These are phyloP conservation scores for Pocillopora verrucosa DNA, from an alignment of 64 coral and sea anemone genomes.

Conservation along the genomic window DNA sequence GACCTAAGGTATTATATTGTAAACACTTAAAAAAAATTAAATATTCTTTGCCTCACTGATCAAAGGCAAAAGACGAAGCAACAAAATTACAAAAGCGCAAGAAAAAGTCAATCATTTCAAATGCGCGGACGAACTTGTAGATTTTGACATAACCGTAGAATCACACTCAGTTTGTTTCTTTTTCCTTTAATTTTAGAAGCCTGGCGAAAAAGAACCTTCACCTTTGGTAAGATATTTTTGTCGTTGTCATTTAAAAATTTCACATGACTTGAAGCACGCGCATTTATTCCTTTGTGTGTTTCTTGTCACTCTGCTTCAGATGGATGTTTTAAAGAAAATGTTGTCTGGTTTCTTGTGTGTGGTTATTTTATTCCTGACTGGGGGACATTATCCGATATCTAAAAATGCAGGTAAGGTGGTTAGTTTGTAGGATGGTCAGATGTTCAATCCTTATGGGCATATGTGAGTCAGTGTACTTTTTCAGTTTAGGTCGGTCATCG, in stretches of 20 bases:
- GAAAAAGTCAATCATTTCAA: too few relatives aligned
- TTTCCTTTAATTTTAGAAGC: neutral
- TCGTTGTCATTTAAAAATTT: neutral
- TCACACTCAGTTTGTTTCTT: neutral
- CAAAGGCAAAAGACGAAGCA: too few relatives aligned
- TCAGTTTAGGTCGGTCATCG: too few relatives aligned
- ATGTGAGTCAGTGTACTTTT: too few relatives aligned
- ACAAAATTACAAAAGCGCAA: too few relatives aligned
- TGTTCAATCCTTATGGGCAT: neutral
- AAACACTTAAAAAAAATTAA: too few relatives aligned
- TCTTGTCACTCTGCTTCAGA: neutral
- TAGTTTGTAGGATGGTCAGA: neutral
- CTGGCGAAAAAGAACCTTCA: slow-evolving; percentile 5
- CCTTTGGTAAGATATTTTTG: neutral
- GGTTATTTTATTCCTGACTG: slow-evolving; percentile 2
- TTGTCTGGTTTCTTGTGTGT: neutral
- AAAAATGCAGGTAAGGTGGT: neutral
- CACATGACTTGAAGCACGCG: neutral
- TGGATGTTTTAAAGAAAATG: slow-evolving; percentile 9
- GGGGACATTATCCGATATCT: neutral
- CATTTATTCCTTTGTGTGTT: neutral
- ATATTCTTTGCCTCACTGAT: too few relatives aligned
- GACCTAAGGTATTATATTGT: slow-evolving; percentile 34
- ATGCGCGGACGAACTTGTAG: too few relatives aligned
- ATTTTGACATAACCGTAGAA: too few relatives aligned